Evolutionary conservation across 92 coral and sea anemone species (phyloP), one percentile per base, ranked within the genome.

Genomic region (Actinostola sp.): DNA sequence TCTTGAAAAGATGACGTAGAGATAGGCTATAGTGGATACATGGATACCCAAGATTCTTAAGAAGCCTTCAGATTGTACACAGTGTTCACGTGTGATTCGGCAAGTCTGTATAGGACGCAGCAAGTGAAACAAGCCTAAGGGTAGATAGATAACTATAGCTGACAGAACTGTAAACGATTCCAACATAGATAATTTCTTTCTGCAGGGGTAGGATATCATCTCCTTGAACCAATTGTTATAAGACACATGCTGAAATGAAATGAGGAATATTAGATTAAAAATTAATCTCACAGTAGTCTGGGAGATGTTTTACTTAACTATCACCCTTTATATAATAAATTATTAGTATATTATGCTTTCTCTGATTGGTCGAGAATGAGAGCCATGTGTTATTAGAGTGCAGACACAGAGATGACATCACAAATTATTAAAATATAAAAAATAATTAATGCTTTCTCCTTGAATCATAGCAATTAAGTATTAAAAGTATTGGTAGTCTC

Each of bases 161-260:
- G 74, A 68, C 20, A 54, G 24, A 51, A 33, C 31, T n/a, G 63
- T 68, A 23, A 68, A 68, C 20, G 57, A 24, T 51, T 68, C 74
- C 13, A 51, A n/a, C 61, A 28, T 52, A 31, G 74, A 50, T 51
- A 68, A 30, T 23, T 45, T 27, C 31, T 68, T 68, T 26, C n/a
- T 19, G 26, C 74, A 21, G 17, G 74, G 61, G 28, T 68, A 51
- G 15, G 74, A 68, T 28, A 68, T 51, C 74, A 68, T 68, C 62
- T 50, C 49, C 31, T 33, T 50, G 74, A 68, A 68, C 61, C 74
- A 68, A 48, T 51, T 68, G 15, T n/a, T 50, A 32, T 34, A 51
- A 12, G 74, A 8, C 23, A 1, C 31, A 31, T 45, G 2, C 72
- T 67, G n/a, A 45, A 64, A 30, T 10, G 24, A 59, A 30, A 17